Conservation (phyloP, 2,113 vertebrate species). For the Archocentrus centrarchus region DNA sequence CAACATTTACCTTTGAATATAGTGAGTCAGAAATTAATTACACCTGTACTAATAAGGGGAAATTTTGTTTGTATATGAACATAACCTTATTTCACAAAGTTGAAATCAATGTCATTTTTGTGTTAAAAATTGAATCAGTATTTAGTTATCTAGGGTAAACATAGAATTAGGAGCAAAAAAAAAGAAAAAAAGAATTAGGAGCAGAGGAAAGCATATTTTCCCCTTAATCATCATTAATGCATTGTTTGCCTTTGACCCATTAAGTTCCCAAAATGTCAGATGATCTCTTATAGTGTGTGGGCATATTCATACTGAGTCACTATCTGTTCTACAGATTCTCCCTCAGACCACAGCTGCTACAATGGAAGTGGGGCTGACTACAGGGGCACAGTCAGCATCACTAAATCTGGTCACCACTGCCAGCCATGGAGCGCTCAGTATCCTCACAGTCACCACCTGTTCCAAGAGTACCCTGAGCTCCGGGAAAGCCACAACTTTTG, state of each 20-base stretch:
- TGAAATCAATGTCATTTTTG: not conserved
- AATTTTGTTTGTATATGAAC: not conserved
- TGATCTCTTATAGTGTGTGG: not conserved
- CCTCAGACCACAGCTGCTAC: constrained; percentile 92
- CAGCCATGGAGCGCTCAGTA: constrained; percentile 91
- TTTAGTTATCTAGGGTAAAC: not conserved
- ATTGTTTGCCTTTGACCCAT: not conserved
- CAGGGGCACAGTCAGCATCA: constrained; percentile 87
- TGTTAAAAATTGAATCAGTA: not conserved
- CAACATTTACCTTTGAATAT: not conserved
- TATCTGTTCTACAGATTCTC: constrained; percentile 67
- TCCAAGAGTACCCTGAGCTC: constrained; percentile 89
- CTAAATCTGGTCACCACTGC: constrained; percentile 90
- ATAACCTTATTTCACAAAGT: not conserved
- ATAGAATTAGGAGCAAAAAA: not conserved
- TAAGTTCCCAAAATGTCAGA: not conserved
- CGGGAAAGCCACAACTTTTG: constrained; percentile 93
- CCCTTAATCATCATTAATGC: not conserved
- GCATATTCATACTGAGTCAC: constrained; percentile 10
- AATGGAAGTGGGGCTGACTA: constrained; percentile 93
- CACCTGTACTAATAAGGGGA: not conserved
- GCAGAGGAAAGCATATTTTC: not conserved
- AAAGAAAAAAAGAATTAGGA: not conserved
- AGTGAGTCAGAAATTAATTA: not conserved
- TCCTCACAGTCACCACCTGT: constrained; percentile 90